Percentiles rank a stretch among this genome's conserved stretches.
Conservation (phyloP, 2,888 invertebrate species). For the Altica lythri region DNA sequence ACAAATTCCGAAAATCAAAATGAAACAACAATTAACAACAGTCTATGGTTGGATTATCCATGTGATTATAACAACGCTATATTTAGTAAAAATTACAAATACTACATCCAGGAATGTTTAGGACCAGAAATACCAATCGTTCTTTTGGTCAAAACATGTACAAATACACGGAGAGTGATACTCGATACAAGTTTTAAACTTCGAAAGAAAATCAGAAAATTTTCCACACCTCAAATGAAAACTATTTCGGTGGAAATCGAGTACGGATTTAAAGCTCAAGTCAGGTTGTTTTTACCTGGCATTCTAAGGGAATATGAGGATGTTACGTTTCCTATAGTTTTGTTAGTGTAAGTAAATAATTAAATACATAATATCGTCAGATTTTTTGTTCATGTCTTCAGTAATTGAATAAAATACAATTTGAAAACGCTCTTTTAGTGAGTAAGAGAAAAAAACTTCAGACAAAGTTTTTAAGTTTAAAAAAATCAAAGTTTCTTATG, state of each 20-base stretch:
- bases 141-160: constrained; percentile 66
- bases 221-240: constrained; percentile 77
- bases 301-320: constrained; percentile 83
- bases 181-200: constrained; percentile 73
- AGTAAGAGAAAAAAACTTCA: no score
- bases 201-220: constrained; percentile 64
- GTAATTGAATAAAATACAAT: no score
- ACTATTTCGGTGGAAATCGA: constrained; percentile 69
- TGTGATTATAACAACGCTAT: constrained; percentile 67
- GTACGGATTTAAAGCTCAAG: constrained; percentile 72
- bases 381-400: no score
- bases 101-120: constrained; percentile 76
- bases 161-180: constrained; percentile 65
- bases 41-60: constrained; percentile 51
- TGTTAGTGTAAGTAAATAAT: constrained; percentile 78
- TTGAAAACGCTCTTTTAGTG: no score
- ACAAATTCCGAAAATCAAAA: constrained; percentile 40
- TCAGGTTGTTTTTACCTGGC: constrained; percentile 80
- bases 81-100: constrained; percentile 63
- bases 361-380: no score
- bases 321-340: constrained; percentile 76
- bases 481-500: not conserved
- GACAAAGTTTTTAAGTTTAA: no score
- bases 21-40: constrained; percentile 54
- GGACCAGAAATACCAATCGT: constrained; percentile 75